Evolutionary conservation across 2,888 invertebrate genomes (phyloP).

Genomic region (Biston stratarius): DNA sequence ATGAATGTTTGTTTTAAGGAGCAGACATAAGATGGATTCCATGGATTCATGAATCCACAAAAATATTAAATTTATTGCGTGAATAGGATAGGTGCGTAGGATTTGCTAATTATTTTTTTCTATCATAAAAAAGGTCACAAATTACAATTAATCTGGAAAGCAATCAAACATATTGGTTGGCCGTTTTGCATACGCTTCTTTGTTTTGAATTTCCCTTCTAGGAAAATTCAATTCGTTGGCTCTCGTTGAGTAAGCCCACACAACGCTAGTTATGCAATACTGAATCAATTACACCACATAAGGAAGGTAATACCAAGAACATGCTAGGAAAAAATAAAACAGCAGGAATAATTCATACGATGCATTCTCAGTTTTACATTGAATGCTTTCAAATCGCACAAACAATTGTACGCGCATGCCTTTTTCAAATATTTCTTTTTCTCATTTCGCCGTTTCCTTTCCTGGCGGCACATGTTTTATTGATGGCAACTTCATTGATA

Average conservation of each 20-base stretch:
- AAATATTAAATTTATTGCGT: too few relatives aligned
- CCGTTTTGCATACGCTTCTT: too few relatives aligned
- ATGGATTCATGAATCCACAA: too few relatives aligned
- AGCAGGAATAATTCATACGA: conserved; percentile 74
- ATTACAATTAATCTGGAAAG: too few relatives aligned
- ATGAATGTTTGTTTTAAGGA: too few relatives aligned
- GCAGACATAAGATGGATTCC: too few relatives aligned
- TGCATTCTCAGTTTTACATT: conserved; percentile 76
- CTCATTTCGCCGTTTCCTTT: conserved; percentile 84
- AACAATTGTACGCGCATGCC: conserved; percentile 77
- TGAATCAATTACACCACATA: conserved; percentile 70
- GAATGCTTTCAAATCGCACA: conserved; percentile 80
- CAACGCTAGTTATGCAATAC: conserved; percentile 68
- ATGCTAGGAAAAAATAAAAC: conserved; percentile 47
- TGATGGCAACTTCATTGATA: conserved; percentile 86
- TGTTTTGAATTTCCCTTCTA: too few relatives aligned
- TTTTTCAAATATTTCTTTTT: conserved; percentile 84
- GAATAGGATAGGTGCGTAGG: too few relatives aligned
- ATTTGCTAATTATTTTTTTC: too few relatives aligned
- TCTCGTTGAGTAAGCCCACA: conserved; percentile 60
- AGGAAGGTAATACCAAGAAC: conserved; percentile 59
- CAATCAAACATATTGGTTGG: too few relatives aligned
- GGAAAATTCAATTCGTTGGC: too few relatives aligned
- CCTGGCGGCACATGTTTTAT: conserved; percentile 86
- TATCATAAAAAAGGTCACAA: too few relatives aligned